These are phyloP conservation scores for Coluber constrictor DNA, from an alignment of 2,797 vertebrate genomes.

Conservation along the genomic window DNA sequence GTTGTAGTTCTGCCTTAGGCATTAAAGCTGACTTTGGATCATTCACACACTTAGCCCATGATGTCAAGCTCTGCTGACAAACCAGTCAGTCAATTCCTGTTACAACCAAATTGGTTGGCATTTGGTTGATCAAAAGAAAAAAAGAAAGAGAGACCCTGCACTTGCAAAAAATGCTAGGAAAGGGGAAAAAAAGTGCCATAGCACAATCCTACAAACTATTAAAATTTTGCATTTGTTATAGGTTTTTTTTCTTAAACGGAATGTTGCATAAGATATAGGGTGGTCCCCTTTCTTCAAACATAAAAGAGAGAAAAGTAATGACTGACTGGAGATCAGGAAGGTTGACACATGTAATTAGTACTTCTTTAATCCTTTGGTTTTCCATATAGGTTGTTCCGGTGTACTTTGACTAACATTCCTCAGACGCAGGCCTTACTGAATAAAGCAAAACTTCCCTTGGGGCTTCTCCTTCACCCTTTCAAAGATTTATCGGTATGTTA, in stretches of 20 bases:
- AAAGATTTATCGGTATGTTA: constrained; percentile 92
- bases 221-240: background rate
- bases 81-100: background rate
- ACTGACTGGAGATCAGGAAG: background rate
- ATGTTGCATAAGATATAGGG: background rate
- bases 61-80: background rate
- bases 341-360: background rate
- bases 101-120: background rate
- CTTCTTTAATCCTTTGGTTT: constrained; percentile 49
- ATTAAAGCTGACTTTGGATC: background rate
- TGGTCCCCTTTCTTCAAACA: background rate
- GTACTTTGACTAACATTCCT: constrained; percentile 92
- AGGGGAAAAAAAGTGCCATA: background rate
- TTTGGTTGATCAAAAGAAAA: background rate
- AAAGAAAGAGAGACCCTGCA: background rate
- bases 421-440: constrained; percentile 94
- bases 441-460: constrained; percentile 96
- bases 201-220: background rate
- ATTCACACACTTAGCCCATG: background rate
- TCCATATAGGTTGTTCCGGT: constrained; percentile 85
- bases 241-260: background rate
- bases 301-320: background rate
- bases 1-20: background rate
- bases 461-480: constrained; percentile 94
- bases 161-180: background rate